Percentiles rank a stretch among this genome's conserved stretches.
These are phyloP conservation scores for Synanthedon andrenaeformis DNA, from an alignment of 2,888 invertebrate genomes.

Conservation along the genomic window DNA sequence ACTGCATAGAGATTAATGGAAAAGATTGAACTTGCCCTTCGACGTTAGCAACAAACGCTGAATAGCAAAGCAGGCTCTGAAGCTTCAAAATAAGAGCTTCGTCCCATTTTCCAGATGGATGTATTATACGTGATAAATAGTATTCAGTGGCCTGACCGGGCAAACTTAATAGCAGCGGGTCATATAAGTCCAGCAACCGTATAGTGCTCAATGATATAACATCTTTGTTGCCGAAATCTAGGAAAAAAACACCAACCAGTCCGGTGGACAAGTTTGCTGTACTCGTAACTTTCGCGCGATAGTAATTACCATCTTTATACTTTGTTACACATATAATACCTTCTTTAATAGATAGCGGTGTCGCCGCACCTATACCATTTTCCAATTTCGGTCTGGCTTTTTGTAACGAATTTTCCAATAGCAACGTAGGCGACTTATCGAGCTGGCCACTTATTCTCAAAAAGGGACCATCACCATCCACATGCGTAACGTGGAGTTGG, in stretches of 20 bases:
- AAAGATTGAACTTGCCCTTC: constrained; percentile 45
- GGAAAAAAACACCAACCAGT: constrained; percentile 74
- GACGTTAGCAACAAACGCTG: constrained; percentile 42
- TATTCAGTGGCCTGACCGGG: constrained; percentile 73
- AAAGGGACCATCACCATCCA: constrained; percentile 77
- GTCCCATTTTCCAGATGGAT: constrained; percentile 67
- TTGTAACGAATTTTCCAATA: constrained; percentile 66
- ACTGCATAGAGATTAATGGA: constrained; percentile 56
- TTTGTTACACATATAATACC: constrained; percentile 75
- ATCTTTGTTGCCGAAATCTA: constrained; percentile 77
- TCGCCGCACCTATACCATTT: constrained; percentile 54
- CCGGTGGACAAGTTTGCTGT: constrained; percentile 56
- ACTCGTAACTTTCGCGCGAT: constrained; percentile 72
- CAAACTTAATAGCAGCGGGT: constrained; percentile 56
- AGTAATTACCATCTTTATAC: constrained; percentile 75
- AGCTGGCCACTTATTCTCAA: constrained; percentile 80
- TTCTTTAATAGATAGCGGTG: constrained; percentile 57
- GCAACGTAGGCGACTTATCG: constrained; percentile 67
- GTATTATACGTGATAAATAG: constrained; percentile 69
- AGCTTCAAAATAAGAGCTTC: constrained; percentile 47
- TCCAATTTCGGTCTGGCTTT: constrained; percentile 47
- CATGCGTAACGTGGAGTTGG: constrained; percentile 72
- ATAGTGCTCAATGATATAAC: constrained; percentile 71
- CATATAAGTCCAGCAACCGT: constrained; percentile 66
- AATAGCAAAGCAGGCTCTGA: constrained; percentile 51